Conservation (phyloP, 53 echinoderm and acorn worm species). For the Mesocentrotus franciscanus region DNA sequence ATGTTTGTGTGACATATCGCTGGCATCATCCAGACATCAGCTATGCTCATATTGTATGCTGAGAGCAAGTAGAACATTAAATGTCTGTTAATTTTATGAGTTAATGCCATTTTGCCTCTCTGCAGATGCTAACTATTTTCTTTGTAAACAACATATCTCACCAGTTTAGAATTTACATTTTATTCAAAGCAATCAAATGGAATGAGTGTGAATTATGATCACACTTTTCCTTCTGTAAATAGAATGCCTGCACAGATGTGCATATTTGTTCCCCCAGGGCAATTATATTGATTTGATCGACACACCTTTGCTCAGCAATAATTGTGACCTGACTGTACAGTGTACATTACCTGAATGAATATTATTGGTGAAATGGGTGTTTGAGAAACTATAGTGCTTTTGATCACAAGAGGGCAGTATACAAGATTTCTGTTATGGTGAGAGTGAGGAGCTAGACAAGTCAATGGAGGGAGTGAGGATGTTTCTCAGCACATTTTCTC, state of each 20-base stretch:
- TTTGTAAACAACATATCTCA: neutral
- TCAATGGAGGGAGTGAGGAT: neutral
- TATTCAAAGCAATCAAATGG: neutral
- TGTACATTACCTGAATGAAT: neutral
- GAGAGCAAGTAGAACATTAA: too few species aligned
- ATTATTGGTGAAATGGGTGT: neutral
- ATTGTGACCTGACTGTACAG: neutral
- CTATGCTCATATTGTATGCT: neutral
- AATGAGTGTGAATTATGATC: neutral
- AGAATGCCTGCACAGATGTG: constrained; percentile 45
- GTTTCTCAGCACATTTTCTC: neutral
- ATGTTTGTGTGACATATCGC: neutral
- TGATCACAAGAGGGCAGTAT: constrained; percentile 33
- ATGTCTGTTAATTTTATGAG: too few species aligned
- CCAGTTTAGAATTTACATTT: neutral
- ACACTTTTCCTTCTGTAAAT: neutral
- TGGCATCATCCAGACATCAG: neutral
- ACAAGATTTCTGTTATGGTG: neutral
- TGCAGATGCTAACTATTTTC: neutral
- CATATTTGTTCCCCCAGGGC: constrained; percentile 30
- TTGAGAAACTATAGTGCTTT: constrained; percentile 30
- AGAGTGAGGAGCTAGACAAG: neutral
- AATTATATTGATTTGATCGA: constrained; percentile 29
- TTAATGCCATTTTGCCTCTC: too few species aligned
- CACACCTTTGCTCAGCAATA: constrained; percentile 21